Conservation (phyloP, 2,888 invertebrate species). For the Scotopteryx bipunctaria region DNA sequence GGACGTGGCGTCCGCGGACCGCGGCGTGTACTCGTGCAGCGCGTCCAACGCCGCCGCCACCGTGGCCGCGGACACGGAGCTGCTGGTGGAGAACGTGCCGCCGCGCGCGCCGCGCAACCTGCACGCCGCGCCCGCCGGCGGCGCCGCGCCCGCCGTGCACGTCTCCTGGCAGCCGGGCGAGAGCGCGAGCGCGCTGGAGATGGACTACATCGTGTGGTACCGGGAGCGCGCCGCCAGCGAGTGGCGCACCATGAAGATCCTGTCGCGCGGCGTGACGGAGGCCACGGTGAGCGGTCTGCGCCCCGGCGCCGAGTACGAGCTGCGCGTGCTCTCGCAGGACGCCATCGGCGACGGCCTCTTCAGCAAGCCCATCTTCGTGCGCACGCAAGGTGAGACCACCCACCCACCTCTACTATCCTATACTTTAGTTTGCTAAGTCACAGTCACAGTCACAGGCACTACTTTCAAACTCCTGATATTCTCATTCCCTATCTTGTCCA, state of each 20-base stretch:
- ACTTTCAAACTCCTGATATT: too few relatives aligned
- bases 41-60: constrained; percentile 94
- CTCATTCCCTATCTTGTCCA: too few relatives aligned
- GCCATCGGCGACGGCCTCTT: constrained; percentile 93
- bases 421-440: too few relatives aligned
- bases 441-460: too few relatives aligned
- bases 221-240: constrained; percentile 88
- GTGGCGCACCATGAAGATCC: constrained; percentile 92
- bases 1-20: constrained; percentile 91
- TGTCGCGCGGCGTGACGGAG: constrained; percentile 88
- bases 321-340: constrained; percentile 95
- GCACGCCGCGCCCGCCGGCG: constrained; percentile 87
- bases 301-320: constrained; percentile 92
- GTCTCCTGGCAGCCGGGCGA: constrained; percentile 91
- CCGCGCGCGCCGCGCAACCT: constrained; percentile 96
- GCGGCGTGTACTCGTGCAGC: constrained; percentile 92
- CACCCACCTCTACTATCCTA: too few relatives aligned
- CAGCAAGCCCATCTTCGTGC: constrained; percentile 90
- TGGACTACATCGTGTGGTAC: constrained; percentile 95
- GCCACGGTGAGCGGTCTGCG: constrained; percentile 90
- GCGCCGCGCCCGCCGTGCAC: constrained; percentile 89
- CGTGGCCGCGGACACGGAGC: constrained; percentile 90
- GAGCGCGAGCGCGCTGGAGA: constrained; percentile 22
- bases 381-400: constrained; percentile 83
- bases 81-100: constrained; percentile 92